Evolutionary conservation across 2,888 invertebrate genomes (phyloP), one percentile per base, ranked within the genome.

Genomic region (Ceriagrion tenellum): DNA sequence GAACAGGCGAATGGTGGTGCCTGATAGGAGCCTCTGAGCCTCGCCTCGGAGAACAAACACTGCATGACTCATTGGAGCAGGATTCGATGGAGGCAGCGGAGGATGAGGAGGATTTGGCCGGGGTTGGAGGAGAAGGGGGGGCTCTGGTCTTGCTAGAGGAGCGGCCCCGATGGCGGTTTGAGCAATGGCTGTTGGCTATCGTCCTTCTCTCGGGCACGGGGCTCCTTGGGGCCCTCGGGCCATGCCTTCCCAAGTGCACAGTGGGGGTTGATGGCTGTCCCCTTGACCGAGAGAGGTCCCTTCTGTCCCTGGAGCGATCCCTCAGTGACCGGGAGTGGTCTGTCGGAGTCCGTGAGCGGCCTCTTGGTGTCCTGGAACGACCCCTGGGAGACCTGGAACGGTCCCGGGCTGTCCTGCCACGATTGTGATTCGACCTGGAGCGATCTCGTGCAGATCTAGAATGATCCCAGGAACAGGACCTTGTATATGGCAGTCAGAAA

Each of bases 1-100:
- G 30, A 26, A 69, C 63, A n/a, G 93, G 55, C 23, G 59, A 63
- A 47, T 69, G 95, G 69, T 74, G 93, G 69, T 93, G 95, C 93
- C 56, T 95, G 93, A n/a, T 95, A 40, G 96, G 81, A 96, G 96
- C 90, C 96, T 88, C 95, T n/a, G 90, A 95, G 30, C 93, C 59
- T 95, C 97, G 97, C 96, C 98, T 97, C 13, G 98, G 98, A 0
- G 98, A 98, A 96, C 98, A 98, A 0, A 98, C 98, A 0, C 98
- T 98, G 96, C 98, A 98, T 0, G 98, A 98, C 96, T 98, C 98
- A 96, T 98, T 98, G 0, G 98, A 98, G 96, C 98, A 98, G 96
- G 98, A 98, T 97, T 98, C 98, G 91, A 98, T 97, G 0, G 98
- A 98, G 2, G 96, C 96, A 91, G 96, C 96, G 35, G 95, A 95